A percentile compares a stretch with the other conserved stretches of the same genome.
These are phyloP conservation scores for Lagopus leucura DNA, from an alignment of 2,113 vertebrate genomes.

Conservation along the genomic window DNA sequence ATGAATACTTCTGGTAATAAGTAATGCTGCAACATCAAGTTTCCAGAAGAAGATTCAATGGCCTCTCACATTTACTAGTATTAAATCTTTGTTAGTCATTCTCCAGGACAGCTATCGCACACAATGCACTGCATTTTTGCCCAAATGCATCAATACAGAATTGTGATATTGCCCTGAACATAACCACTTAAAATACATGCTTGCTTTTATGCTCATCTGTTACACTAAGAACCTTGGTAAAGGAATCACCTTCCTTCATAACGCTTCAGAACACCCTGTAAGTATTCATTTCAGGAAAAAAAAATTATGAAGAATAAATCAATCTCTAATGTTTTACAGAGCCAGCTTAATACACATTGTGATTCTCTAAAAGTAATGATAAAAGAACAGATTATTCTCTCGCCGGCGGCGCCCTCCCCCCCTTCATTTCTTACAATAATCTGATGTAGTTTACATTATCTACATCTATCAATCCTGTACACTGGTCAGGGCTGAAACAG, in stretches of 20 bases:
- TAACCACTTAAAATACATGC: not conserved
- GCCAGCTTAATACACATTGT: not conserved
- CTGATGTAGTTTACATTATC: constrained; percentile 33
- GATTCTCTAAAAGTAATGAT: constrained; percentile 18
- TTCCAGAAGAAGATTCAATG: not conserved
- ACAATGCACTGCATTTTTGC: not conserved
- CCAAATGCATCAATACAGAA: not conserved
- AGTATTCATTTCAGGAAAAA: constrained; percentile 2
- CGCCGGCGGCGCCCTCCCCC: too few relatives aligned
- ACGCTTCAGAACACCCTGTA: not conserved
- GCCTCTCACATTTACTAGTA: not conserved
- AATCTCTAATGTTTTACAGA: not conserved
- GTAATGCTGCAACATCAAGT: not conserved
- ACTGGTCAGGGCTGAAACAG: not conserved
- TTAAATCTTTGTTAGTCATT: not conserved
- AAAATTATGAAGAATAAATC: not conserved
- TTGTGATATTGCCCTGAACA: not conserved
- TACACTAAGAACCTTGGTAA: not conserved
- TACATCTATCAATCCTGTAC: constrained; percentile 37
- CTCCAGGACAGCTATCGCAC: not conserved
- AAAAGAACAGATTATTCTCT: constrained; percentile 7
- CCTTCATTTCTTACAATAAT: not conserved
- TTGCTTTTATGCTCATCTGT: not conserved
- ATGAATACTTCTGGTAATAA: not conserved
- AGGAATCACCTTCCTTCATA: not conserved